These are phyloP conservation scores for Melanerpes aurifrons DNA, from an alignment of 2,113 vertebrate genomes.

Conservation along the genomic window DNA sequence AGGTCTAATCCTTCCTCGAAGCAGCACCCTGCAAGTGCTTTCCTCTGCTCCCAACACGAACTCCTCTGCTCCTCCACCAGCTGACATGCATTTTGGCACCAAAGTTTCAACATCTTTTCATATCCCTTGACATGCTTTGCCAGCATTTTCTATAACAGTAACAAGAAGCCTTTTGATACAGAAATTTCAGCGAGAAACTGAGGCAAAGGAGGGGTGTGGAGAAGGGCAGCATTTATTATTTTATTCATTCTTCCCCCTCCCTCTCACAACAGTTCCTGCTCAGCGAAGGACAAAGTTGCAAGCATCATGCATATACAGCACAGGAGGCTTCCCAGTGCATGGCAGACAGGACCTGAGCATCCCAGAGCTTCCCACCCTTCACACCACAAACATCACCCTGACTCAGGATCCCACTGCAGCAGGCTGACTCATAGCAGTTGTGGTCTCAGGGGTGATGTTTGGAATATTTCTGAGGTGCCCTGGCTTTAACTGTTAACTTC, in stretches of 20 bases:
- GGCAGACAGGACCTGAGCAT: neutral
- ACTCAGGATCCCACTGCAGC: neutral
- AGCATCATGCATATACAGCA: rapidly evolving
- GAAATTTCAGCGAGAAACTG: neutral
- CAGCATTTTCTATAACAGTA: neutral
- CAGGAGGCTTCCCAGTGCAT: rapidly evolving
- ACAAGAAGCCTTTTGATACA: neutral
- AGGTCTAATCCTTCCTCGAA: neutral
- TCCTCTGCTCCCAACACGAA: neutral
- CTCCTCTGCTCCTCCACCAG: neutral
- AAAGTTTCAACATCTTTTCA: neutral
- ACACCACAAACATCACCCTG: neutral
- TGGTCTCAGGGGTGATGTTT: neutral
- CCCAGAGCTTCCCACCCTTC: neutral
- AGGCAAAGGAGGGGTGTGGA: neutral
- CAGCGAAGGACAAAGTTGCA: neutral
- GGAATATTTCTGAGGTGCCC: neutral
- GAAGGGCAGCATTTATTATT: neutral
- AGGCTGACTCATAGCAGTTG: neutral
- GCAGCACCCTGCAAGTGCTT: neutral
- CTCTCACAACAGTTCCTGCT: neutral
- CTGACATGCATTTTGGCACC: neutral
- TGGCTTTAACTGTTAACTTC: slow-evolving; percentile 23
- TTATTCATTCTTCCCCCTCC: neutral
- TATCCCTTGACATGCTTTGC: neutral